These are phyloP conservation scores for Calypte anna DNA, from an alignment of 2,113 vertebrate genomes.

Conservation along the genomic window DNA sequence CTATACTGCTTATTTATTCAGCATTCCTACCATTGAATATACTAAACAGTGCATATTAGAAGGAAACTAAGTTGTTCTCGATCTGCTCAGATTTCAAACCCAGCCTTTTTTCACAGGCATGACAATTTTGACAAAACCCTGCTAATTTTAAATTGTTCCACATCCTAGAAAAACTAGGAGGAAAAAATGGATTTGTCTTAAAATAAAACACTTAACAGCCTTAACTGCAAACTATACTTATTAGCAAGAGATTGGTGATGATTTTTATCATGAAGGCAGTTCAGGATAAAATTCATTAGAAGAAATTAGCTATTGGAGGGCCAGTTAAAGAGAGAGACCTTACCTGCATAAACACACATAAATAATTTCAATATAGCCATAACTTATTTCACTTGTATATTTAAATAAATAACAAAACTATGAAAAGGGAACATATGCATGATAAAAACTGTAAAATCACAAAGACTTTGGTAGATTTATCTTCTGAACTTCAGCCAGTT, in stretches of 20 bases:
- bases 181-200: background rate
- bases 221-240: background rate
- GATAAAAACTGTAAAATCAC: background rate
- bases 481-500: background rate
- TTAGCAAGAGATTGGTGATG: background rate
- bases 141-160: background rate
- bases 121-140: background rate
- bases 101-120: background rate
- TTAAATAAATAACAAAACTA: background rate
- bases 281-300: background rate
- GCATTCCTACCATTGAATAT: background rate
- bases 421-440: background rate
- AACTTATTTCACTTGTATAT: background rate
- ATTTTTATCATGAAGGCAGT: background rate
- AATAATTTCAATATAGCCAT: background rate
- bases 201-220: background rate
- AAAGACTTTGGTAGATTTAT: background rate
- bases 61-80: background rate
- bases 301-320: background rate
- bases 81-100: background rate
- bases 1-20: background rate
- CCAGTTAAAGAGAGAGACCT: background rate
- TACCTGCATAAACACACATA: background rate
- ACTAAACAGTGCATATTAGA: rapidly evolving
- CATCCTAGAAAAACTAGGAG: background rate